A percentile compares a stretch with the other conserved stretches of the same genome.
Evolutionary conservation across 2,888 invertebrate genomes (phyloP).

Genomic region (Trichopoda pennipes): DNA sequence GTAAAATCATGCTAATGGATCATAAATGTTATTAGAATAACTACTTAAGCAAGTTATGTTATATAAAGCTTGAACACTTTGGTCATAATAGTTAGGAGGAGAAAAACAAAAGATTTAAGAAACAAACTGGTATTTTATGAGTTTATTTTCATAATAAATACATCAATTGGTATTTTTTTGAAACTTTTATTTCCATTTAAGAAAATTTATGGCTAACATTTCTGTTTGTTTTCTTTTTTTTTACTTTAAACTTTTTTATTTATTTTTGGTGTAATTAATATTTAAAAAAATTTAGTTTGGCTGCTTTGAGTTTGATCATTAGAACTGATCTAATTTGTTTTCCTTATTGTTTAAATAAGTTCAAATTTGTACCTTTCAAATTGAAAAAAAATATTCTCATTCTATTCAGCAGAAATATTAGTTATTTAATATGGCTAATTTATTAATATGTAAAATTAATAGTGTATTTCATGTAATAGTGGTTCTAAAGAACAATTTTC

Average conservation of each 20-base stretch:
- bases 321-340: slow-evolving; percentile 11
- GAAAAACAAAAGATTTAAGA: slow-evolving; percentile 61
- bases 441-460: not conserved
- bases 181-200: not conserved
- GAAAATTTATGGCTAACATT: not conserved
- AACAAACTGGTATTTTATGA: slow-evolving; percentile 51
- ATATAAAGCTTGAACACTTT: slow-evolving; percentile 2
- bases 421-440: slow-evolving; percentile 35
- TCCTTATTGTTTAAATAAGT: not conserved
- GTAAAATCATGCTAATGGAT: slow-evolving; percentile 61
- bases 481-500: not conserved
- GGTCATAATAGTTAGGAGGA: slow-evolving; percentile 15
- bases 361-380: not conserved
- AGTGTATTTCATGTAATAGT: too few relatives aligned
- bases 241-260: not conserved
- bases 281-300: not conserved
- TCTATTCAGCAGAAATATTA: slow-evolving; percentile 16
- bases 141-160: slow-evolving; percentile 43
- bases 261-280: too few relatives aligned
- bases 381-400: not conserved
- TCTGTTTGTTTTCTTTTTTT: not conserved
- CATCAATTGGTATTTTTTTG: slow-evolving; percentile 22
- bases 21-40: slow-evolving; percentile 59
- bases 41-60: slow-evolving; percentile 37
- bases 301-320: slow-evolving; percentile 8